Evolutionary conservation across 2,888 invertebrate species (phyloP), one percentile per base, ranked within the genome.

Genomic region (Endomychus coccineus): DNA sequence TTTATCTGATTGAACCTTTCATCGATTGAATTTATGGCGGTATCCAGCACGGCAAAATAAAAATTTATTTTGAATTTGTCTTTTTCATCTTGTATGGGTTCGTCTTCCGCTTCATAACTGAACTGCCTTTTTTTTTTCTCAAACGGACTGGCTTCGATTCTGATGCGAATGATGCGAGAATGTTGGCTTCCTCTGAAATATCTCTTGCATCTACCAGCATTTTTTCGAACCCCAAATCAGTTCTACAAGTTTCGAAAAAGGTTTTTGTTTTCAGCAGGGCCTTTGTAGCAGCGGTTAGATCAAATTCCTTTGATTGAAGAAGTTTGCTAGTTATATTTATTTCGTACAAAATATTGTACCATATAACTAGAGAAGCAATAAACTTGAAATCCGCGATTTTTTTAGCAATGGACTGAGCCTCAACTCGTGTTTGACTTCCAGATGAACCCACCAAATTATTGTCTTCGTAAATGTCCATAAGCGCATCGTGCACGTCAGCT

Each of bases 1-100:
- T 43, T 42, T 42, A 43, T 16, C 28, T 37, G 27, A 43, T n/a
- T 43, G 36, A 43, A 42, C 23, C 35, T 33, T 19, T 43, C 29
- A 42, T 42, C 42, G 13, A 37, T 31, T 35, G 34, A 32, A 36
- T 38, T 38, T 23, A 38, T 36, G 14, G 37, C 38, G 16, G 35
- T 15, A 27, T 40, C 21, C 13, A 32, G 31, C 13, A 9, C 28
- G 19, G 28, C 28, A 28, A 28, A 28, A 28, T 42, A 43, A 39
- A 40, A 44, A 39, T 39, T 43, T 15, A 31, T 28, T 32, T 42
- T 42, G 23, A 43, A 40, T 17, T 27, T 23, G 10, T 35, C 3
- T 42, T 40, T 41, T 4, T 12, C 13, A 28, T 28, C 28, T 7
- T 11, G 15, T 28, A 28, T 28, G 14, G 14, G 16, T 14, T 40